Evolutionary conservation across 2,797 vertebrate genomes (phyloP), one percentile per base, ranked within the genome.

Genomic region (Gymnopithys bicolor): DNA sequence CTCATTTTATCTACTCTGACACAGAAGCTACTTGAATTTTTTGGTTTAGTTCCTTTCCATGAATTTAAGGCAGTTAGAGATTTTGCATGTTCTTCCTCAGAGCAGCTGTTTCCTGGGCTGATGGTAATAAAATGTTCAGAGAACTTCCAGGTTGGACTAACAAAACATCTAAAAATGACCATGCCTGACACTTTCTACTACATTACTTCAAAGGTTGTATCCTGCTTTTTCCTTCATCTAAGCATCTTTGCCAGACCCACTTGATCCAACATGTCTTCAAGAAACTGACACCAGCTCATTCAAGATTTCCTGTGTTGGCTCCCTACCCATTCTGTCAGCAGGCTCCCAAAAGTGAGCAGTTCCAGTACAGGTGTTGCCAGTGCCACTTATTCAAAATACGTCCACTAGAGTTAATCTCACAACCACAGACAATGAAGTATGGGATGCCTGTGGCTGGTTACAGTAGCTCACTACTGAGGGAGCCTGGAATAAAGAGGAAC

Each of bases 401-500:
- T 4, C 17, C 23, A 3, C 12, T 33, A 4, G 15, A 5, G 6
- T 7, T 37, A 6, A 1, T 12, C 28, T 48, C 48, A 7, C 23
- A 3, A 2, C 9, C 35, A 10, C 10, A 8, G 1, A 2, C 48
- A 45, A 13, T 2, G 9, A 62, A 10, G 22, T 17, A 11, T 27
- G 21, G 22, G 10, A n/a, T 28, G 32, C 25, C 45, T 2, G 1
- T 15, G 22, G 12, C 0, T 25, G 33, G 22, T 35, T 41, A 6
- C 51, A 60, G 33, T 19, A 39, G 28, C 33, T 59, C 48, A 28
- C 30, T 37, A 9, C 63, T 24, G 41, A 45, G 39, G 56, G 48
- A 46, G 7, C 28, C 18, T 15, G 35, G 9, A 12, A 3, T 1
- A 5, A 84, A 43, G 43, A 89, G 41, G 58, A 71, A 10, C 3